Evolutionary conservation across 2,888 invertebrate species (phyloP).

Genomic region (Athalia rosae): DNA sequence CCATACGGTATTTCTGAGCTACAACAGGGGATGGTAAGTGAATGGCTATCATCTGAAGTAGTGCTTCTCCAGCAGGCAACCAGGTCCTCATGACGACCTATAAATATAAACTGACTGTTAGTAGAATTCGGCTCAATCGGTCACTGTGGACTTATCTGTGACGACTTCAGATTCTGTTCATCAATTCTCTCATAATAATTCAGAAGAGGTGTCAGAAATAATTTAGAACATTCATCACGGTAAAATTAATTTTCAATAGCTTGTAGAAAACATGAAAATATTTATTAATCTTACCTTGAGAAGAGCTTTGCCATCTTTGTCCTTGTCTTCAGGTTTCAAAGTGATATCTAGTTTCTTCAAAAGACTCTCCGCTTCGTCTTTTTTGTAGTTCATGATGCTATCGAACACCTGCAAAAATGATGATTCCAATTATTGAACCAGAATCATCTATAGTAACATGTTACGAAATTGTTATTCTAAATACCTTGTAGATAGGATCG

Average conservation of each 20-base stretch:
- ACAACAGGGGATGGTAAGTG: conserved; percentile 99
- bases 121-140: not conserved
- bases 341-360: conserved; percentile 93
- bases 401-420: conserved; percentile 78
- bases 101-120: conserved; percentile 44
- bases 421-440: conserved; percentile 40
- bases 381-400: conserved; percentile 94
- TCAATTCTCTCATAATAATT: conserved; percentile 62
- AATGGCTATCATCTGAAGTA: conserved; percentile 99
- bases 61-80: conserved; percentile 99
- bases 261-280: not conserved
- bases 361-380: conserved; percentile 92
- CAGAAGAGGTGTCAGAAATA: conserved; percentile 72
- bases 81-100: conserved; percentile 98
- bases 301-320: conserved; percentile 96
- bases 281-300: conserved; percentile 81
- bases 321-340: conserved; percentile 95
- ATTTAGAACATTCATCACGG: conserved; percentile 65
- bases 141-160: not conserved
- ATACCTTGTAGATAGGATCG: conserved; percentile 98
- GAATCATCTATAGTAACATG: not conserved
- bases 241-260: not conserved
- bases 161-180: conserved; percentile 58
- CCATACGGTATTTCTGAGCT: conserved; percentile 99
- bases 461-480: conserved; percentile 55